Percentiles rank a stretch among this genome's conserved stretches.
phyloP scores from a whole-genome alignment of 2,113 vertebrate genomes.

The Suncus etruscus region DNA sequence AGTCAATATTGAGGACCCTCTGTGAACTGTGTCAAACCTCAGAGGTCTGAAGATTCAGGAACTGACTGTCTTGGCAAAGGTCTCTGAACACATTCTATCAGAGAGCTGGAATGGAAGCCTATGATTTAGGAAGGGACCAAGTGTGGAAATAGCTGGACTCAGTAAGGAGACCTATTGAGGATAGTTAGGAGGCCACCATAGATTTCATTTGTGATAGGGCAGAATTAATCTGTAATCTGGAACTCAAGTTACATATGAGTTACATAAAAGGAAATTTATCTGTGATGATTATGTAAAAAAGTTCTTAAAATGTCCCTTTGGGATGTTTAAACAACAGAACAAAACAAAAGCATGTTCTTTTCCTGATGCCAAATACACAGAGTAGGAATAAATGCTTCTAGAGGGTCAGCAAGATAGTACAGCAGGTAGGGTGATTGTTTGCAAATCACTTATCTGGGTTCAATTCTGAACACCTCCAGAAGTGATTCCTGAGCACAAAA shows the following conservation, averaged over 20 bases:
- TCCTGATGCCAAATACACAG: too few relatives aligned
- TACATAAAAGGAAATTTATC: background rate
- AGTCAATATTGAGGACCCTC: conserved; percentile 63
- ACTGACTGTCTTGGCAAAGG: conserved; percentile 26
- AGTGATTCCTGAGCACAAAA: too few relatives aligned
- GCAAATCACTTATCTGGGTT: too few relatives aligned
- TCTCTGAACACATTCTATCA: conserved; percentile 54
- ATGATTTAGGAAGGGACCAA: conserved; percentile 35
- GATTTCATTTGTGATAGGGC: background rate
- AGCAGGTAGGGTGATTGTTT: too few relatives aligned
- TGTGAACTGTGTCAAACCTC: conserved; percentile 52
- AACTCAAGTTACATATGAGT: background rate
- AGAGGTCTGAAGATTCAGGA: conserved; percentile 32
- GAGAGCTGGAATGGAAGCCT: background rate
- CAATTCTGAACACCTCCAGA: too few relatives aligned
- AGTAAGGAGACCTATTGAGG: conserved; percentile 23
- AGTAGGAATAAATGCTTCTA: too few relatives aligned
- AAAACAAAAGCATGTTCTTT: background rate
- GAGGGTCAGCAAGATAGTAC: too few relatives aligned
- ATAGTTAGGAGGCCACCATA: background rate
- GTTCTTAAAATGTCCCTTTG: background rate
- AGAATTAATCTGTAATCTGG: background rate
- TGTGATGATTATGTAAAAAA: background rate
- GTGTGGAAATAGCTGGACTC: background rate
- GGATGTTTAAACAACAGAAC: background rate